A percentile compares a stretch with the other conserved stretches of the same genome.
Evolutionary conservation across 2,888 invertebrate genomes (phyloP).

Genomic region (Fragum fragum): DNA sequence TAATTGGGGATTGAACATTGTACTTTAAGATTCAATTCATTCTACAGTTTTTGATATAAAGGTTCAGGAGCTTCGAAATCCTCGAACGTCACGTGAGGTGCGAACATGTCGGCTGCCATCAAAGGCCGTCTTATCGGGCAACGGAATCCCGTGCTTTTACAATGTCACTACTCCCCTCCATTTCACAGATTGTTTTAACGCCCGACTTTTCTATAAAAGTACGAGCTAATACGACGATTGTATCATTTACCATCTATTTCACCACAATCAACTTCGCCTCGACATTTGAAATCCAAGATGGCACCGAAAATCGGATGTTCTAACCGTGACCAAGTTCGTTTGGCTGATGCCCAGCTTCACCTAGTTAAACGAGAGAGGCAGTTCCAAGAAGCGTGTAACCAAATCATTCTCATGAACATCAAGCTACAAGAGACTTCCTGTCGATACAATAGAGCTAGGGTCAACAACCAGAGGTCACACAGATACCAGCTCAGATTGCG

Average conservation of each 20-base stretch:
- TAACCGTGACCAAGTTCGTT: background rate
- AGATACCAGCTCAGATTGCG: constrained; percentile 77
- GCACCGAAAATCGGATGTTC: constrained; percentile 8
- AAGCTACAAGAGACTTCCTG: constrained; percentile 63
- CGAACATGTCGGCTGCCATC: background rate
- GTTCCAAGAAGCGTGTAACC: constrained; percentile 72
- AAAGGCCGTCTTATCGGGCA: background rate
- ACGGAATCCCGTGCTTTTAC: background rate
- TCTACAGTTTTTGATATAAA: too few species aligned
- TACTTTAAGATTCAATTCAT: too few species aligned
- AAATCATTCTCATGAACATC: constrained; percentile 75
- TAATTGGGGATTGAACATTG: too few species aligned
- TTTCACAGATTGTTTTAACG: background rate
- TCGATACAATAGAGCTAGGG: constrained; percentile 74
- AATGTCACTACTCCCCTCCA: background rate
- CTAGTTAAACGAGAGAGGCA: constrained; percentile 42
- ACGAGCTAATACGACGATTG: background rate
- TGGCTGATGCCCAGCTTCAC: constrained; percentile 32
- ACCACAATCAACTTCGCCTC: background rate
- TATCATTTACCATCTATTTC: background rate
- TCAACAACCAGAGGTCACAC: constrained; percentile 71
- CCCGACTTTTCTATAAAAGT: constrained; percentile 5
- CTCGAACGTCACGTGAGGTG: background rate
- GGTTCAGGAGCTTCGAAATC: too few species aligned
- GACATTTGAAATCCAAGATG: background rate